Conservation (phyloP, 37 sponge, comb jelly and placozoan genomes). For the Crambe crambe region DNA sequence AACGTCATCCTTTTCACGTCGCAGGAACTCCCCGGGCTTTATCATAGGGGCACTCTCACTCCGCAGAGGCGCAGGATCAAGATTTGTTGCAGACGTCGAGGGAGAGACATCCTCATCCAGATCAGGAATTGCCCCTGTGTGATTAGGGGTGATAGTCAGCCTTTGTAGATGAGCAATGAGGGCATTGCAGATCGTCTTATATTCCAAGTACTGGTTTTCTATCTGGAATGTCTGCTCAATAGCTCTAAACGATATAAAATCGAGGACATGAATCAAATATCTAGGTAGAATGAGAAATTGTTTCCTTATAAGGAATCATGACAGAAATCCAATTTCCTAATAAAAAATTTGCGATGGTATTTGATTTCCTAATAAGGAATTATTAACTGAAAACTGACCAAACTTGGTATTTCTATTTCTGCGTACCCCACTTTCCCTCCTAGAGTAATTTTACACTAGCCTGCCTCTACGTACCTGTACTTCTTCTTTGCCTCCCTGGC, state of each 20-base stretch:
- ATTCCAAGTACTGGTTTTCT: background rate
- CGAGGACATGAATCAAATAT: no score
- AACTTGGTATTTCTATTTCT: no score
- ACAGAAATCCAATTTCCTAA: background rate
- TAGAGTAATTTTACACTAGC: background rate
- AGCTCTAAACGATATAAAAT: background rate
- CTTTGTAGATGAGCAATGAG: conserved; percentile 23
- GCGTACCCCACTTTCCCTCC: background rate
- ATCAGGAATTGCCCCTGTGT: background rate
- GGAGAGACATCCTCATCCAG: background rate
- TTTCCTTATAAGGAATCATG: background rate
- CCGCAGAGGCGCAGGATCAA: background rate
- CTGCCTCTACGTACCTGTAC: background rate
- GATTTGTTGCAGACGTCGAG: background rate
- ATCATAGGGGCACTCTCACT: background rate
- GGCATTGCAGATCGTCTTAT: conserved; percentile 7
- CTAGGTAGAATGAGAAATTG: no score
- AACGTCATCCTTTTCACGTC: conserved; percentile 6
- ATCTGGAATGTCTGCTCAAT: background rate
- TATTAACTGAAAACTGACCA: no score
- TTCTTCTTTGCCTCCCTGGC: conserved; percentile 6
- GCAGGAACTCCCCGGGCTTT: conserved; percentile 6
- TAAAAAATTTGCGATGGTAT: no score
- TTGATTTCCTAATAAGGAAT: no score
- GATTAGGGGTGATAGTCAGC: background rate